Base-by-base conservation (phyloP, 2,113 vertebrate genomes). In the Onychostruthus taczanowskii region DNA sequence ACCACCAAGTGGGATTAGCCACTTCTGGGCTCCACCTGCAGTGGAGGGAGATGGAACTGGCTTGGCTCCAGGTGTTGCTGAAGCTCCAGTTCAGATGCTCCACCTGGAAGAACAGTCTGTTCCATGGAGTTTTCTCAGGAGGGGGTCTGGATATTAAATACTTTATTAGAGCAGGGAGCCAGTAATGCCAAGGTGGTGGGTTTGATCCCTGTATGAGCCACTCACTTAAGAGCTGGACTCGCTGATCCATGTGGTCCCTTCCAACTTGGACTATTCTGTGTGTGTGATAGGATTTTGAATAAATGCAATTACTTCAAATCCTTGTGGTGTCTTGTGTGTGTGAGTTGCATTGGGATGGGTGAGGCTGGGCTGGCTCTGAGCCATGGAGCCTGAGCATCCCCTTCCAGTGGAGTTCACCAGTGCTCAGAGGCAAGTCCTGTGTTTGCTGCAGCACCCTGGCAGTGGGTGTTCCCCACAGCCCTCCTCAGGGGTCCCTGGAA, bases 71-170 rank as follows among this genome's bases (percentile, higher is more conserved):
- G 20, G 31, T 49, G 21, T 39, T 33, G 30, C 39, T 37, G 12
- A 13, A 23, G 41, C 12, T 93, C 17, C 10, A 0, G 0, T 49
- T 72, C 2, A 28, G 19, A 8, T 59, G 1, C 31, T 56, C 1
- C 1, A 16, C 0, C 0, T n/a, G 22, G 59, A 37, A 59, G 39
- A 70, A 4, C 0, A 1, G 11, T 47, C 26, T 26, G 11, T 63
- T 56, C 11, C 10, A 1, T 10, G 19, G 46, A 37, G 18, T 24
- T 46, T 30, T 20, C 4, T 44, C 10, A 10, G 49, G n/a, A 46
- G 12, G 11, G 49, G 10, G 6, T 44, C 15, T n/a, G 46, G 20
- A 13, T 44, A 3, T 16, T 7, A 49, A 58, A 35, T 31, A 3
- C 1, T 53, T 26, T 16, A 23, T 61, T 53, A 20, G 23, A 69